Evolutionary conservation across 2,888 invertebrate genomes (phyloP).

Genomic region (Microctonus brassicae): DNA sequence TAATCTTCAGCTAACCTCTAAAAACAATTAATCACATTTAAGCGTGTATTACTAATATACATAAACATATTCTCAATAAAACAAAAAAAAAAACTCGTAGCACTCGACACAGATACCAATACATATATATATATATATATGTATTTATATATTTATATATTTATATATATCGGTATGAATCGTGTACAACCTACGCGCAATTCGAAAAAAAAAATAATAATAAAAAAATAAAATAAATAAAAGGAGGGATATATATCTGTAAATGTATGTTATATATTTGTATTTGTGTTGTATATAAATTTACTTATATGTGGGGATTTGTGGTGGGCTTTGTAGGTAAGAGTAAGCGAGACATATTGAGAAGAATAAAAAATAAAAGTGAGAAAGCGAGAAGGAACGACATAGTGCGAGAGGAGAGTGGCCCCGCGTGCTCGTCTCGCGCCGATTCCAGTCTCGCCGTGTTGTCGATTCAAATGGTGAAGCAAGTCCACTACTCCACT

Average conservation of each 20-base stretch:
- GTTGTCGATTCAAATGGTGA: constrained; percentile 34
- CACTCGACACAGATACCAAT: too few species aligned
- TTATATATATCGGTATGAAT: too few species aligned
- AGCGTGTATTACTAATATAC: too few species aligned
- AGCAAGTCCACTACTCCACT: constrained; percentile 42
- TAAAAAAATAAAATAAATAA: not conserved
- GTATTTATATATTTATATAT: not conserved
- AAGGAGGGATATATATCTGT: not conserved
- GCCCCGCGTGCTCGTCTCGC: constrained; percentile 1
- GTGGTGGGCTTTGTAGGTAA: too few species aligned
- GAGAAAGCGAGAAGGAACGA: constrained; percentile 7
- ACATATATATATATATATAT: not conserved
- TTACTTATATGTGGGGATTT: not conserved
- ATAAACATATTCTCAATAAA: not conserved
- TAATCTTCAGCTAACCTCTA: not conserved
- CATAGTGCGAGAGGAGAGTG: constrained; percentile 31
- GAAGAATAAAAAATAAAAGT: not conserved
- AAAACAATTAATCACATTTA: too few species aligned
- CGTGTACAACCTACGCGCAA: not conserved
- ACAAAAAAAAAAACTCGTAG: too few species aligned
- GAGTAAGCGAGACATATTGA: not conserved
- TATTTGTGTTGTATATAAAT: not conserved
- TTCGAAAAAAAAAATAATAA: not conserved
- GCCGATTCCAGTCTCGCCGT: constrained; percentile 26
- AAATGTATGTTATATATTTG: not conserved